These are phyloP conservation scores for Leucoraja erinaceus DNA, from an alignment of 2,113 vertebrate genomes.

Conservation along the genomic window DNA sequence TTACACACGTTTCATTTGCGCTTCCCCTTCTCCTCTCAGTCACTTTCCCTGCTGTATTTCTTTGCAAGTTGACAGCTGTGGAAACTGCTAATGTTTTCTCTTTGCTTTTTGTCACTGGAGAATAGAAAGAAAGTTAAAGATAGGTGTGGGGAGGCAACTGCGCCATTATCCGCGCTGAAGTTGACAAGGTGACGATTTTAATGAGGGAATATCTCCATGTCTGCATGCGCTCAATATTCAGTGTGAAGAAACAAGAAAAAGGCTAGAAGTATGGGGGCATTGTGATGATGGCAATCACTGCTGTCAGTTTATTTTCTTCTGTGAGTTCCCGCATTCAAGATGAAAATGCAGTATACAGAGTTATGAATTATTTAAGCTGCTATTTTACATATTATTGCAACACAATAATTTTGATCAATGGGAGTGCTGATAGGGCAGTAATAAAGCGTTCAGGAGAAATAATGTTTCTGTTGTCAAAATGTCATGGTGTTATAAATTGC, in stretches of 20 bases:
- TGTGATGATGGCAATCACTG: background rate
- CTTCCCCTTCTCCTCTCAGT: background rate
- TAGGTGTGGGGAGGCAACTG: background rate
- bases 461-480: background rate
- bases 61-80: background rate
- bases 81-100: background rate
- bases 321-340: background rate
- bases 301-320: background rate
- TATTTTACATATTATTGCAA: slow-evolving; percentile 1
- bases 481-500: background rate
- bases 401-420: slow-evolving; percentile 29
- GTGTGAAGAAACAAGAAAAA: background rate
- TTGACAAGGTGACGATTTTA: background rate
- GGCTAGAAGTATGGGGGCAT: background rate
- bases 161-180: background rate
- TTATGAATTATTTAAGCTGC: slow-evolving; percentile 12
- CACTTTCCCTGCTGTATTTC: background rate
- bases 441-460: slow-evolving; percentile 19
- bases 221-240: background rate
- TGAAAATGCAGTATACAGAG: background rate
- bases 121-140: background rate
- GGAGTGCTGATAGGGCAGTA: background rate
- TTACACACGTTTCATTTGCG: background rate
- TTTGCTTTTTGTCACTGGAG: background rate
- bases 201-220: background rate